Percentiles rank a stretch among this genome's conserved stretches.
Evolutionary conservation across 2,797 vertebrate genomes (phyloP).

Genomic region (Pangasius djambal): DNA sequence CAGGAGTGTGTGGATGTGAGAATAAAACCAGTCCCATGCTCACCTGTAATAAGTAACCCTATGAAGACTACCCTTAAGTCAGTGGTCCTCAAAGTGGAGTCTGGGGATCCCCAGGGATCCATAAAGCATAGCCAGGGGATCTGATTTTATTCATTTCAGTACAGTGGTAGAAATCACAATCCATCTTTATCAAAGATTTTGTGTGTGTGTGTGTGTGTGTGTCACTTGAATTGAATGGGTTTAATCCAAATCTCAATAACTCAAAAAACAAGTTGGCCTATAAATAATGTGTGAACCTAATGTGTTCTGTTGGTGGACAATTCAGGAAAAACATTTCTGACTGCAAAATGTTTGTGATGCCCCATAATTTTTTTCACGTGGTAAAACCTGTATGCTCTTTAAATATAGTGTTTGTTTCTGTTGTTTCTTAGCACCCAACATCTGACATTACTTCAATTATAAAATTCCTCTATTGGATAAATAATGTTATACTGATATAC

Average conservation of each 20-base stretch:
- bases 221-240: background rate
- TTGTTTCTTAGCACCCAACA: background rate
- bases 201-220: background rate
- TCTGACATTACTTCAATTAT: background rate
- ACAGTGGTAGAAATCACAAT: background rate
- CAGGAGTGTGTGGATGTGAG: background rate
- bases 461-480: background rate
- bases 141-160: background rate
- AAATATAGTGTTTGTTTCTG: background rate
- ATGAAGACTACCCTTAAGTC: background rate
- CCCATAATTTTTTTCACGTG: background rate
- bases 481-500: too few species aligned
- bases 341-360: background rate
- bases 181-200: background rate
- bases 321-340: background rate
- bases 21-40: background rate
- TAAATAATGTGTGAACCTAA: background rate
- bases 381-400: background rate
- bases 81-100: constrained; percentile 3
- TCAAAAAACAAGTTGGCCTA: background rate
- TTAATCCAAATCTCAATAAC: background rate
- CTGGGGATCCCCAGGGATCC: background rate
- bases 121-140: background rate
- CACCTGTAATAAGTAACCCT: background rate
- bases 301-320: background rate